Conservation (phyloP, 2,888 invertebrate species). For the Eupithecia tripunctaria region DNA sequence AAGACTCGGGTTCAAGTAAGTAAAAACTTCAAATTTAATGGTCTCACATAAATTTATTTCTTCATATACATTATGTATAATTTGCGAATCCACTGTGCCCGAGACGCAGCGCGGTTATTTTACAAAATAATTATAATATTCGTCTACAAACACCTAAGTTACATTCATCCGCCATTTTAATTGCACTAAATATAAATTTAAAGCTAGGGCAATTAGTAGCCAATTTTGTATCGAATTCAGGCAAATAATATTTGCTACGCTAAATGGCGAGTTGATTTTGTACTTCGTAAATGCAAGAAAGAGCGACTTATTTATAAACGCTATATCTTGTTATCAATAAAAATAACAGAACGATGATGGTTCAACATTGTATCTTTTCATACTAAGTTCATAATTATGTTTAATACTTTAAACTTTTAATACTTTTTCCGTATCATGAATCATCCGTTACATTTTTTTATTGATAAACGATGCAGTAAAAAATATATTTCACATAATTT, state of each 20-base stretch:
- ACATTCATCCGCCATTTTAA: constrained; percentile 75
- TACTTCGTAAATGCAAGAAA: constrained; percentile 40
- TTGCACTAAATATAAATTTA: constrained; percentile 73
- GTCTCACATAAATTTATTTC: constrained; percentile 85
- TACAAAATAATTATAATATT: constrained; percentile 75
- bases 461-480: background rate
- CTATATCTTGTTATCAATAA: background rate
- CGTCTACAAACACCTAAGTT: constrained; percentile 74
- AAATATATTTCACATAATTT: background rate
- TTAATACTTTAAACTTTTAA: no score
- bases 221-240: constrained; percentile 41
- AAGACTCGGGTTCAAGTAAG: background rate
- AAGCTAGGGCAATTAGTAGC: constrained; percentile 61
- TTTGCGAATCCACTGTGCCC: constrained; percentile 84
- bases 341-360: background rate
- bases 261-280: constrained; percentile 51
- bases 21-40: constrained; percentile 56
- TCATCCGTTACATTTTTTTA: background rate
- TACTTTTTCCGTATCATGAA: no score
- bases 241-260: constrained; percentile 54
- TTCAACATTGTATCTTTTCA: background rate
- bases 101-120: constrained; percentile 79
- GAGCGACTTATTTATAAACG: background rate
- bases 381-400: background rate
- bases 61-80: constrained; percentile 85